A percentile compares a stretch with the other conserved stretches of the same genome.
These are phyloP conservation scores for Aphidius ervi DNA, from an alignment of 1,140 invertebrate species.

Conservation along the genomic window DNA sequence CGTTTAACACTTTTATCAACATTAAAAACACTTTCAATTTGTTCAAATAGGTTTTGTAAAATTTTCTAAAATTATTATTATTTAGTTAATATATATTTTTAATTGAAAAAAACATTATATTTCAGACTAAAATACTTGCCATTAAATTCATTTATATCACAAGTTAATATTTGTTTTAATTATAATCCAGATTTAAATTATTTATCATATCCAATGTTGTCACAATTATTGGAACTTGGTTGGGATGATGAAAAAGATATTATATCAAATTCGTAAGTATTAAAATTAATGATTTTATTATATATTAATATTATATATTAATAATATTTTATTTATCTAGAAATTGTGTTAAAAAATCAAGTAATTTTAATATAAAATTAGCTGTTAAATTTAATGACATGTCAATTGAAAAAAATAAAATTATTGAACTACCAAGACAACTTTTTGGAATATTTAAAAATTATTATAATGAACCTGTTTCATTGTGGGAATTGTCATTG, in stretches of 20 bases:
- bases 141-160: slow-evolving; percentile 41
- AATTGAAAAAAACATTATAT: slow-evolving; percentile 6
- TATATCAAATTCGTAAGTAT: slow-evolving; percentile 12
- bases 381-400: background rate
- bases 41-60: slow-evolving; percentile 36
- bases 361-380: slow-evolving; percentile 18
- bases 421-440: slow-evolving; percentile 40
- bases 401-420: slow-evolving; percentile 20
- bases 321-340: background rate
- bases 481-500: slow-evolving; percentile 41
- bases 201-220: slow-evolving; percentile 38
- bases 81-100: slow-evolving; percentile 7
- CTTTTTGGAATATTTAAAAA: slow-evolving; percentile 34
- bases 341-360: background rate
- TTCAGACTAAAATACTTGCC: slow-evolving; percentile 40
- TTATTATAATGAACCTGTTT: slow-evolving; percentile 31
- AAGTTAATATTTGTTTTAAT: slow-evolving; percentile 37
- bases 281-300: background rate
- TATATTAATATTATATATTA: background rate
- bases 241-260: slow-evolving; percentile 19
- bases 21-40: slow-evolving; percentile 37
- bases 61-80: slow-evolving; percentile 4
- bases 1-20: slow-evolving; percentile 36
- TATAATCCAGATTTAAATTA: slow-evolving; percentile 40
- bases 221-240: slow-evolving; percentile 29